phyloP scores from a whole-genome alignment of 2,113 vertebrate species.

The Callipepla californica region DNA sequence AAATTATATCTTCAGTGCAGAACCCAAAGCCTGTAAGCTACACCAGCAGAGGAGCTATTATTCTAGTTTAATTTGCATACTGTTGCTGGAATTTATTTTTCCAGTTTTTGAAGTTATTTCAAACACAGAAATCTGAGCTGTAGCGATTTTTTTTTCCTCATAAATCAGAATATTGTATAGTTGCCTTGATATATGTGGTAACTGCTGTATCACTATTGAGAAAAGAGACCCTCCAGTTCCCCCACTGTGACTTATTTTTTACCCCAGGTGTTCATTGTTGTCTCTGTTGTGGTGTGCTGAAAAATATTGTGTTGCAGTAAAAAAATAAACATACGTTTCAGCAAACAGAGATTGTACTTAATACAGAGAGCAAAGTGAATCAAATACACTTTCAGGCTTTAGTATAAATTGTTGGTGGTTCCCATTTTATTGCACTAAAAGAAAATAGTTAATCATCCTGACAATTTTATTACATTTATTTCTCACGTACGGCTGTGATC shows the following conservation, averaged over 20 bases:
- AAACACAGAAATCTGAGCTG: neutral
- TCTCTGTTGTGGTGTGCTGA: neutral
- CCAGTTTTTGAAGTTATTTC: neutral
- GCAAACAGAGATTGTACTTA: neutral
- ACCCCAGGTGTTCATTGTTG: neutral
- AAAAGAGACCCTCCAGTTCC: neutral
- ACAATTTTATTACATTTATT: neutral
- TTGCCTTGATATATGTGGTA: neutral
- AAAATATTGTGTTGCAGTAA: neutral
- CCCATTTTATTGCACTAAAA: neutral
- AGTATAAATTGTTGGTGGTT: neutral
- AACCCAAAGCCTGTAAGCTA: neutral
- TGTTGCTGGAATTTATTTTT: neutral
- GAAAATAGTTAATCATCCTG: neutral
- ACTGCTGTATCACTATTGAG: neutral
- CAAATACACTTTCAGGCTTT: neutral
- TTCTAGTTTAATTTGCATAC: neutral
- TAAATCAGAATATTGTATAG: neutral
- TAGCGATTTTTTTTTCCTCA: neutral
- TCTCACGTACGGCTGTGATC: neutral
- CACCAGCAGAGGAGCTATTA: neutral
- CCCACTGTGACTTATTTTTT: neutral
- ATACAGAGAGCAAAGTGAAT: neutral
- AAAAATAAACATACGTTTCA: neutral
- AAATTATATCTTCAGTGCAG: neutral